phyloP scores from a whole-genome alignment of 92 coral and sea anemone genomes.

The Epizoanthus ramosus region DNA sequence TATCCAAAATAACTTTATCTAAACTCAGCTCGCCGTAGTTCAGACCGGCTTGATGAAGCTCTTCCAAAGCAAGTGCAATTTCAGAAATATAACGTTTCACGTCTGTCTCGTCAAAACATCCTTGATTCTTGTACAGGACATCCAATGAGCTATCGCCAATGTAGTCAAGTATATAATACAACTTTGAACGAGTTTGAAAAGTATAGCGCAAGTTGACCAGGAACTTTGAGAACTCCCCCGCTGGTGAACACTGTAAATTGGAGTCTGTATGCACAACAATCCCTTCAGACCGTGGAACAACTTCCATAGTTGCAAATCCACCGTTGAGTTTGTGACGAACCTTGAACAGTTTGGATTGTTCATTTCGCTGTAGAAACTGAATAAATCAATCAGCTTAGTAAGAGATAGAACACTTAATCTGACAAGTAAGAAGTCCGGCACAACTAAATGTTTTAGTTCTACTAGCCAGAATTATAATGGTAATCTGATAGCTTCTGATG shows the following conservation, averaged over 20 bases:
- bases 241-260: conserved; percentile 54
- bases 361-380: conserved; percentile 84
- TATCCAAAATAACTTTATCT: conserved; percentile 68
- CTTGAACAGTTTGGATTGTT: conserved; percentile 82
- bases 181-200: conserved; percentile 82
- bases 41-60: conserved; percentile 69
- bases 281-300: conserved; percentile 52
- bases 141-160: conserved; percentile 60
- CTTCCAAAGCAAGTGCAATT: conserved; percentile 75
- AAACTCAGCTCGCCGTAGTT: conserved; percentile 78
- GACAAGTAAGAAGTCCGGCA: neutral
- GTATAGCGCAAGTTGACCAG: conserved; percentile 77
- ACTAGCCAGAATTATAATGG: too few species aligned
- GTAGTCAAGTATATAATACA: conserved; percentile 83
- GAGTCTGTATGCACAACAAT: conserved; percentile 54
- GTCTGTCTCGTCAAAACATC: conserved; percentile 53
- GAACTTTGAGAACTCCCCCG: conserved; percentile 59
- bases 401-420: neutral
- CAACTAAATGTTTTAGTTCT: neutral
- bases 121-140: conserved; percentile 31
- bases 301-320: conserved; percentile 78
- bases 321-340: conserved; percentile 77
- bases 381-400: conserved; percentile 7
- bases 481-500: too few species aligned
- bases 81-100: conserved; percentile 78